Evolutionary conservation across 2,888 invertebrate species (phyloP).

Genomic region (Caenorhabditis sp.): DNA sequence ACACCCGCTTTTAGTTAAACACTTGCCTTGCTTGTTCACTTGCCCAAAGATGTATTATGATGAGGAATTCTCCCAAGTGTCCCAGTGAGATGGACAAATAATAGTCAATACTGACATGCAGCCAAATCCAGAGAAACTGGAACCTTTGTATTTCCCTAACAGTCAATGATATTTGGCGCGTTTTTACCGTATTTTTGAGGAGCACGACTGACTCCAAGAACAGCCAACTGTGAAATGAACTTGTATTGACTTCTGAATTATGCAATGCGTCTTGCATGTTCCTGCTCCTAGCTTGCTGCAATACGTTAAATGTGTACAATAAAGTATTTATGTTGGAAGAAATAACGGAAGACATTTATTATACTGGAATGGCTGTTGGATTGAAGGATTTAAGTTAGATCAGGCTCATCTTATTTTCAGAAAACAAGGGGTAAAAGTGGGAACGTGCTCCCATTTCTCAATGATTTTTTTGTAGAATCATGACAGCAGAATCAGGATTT

Average conservation of each 20-base stretch:
- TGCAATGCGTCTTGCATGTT: constrained; percentile 33
- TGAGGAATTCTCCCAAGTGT: not conserved
- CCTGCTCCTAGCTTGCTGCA: constrained; percentile 2
- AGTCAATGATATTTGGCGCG: too few species aligned
- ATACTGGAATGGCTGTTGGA: constrained; percentile 50
- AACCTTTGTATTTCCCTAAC: too few species aligned
- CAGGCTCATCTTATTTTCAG: constrained; percentile 20
- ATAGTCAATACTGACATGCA: too few species aligned
- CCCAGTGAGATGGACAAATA: not conserved
- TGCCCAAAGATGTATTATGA: constrained; percentile 21
- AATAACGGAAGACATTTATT: constrained; percentile 10
- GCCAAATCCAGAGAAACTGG: too few species aligned
- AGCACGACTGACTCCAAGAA: too few species aligned
- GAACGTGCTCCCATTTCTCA: too few species aligned
- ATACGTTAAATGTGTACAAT: constrained; percentile 2
- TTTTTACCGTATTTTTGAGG: too few species aligned
- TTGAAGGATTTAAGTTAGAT: constrained; percentile 37
- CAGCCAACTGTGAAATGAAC: constrained; percentile 9
- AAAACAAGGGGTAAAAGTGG: constrained; percentile 3
- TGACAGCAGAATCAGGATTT: constrained; percentile 54
- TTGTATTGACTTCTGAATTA: constrained; percentile 9
- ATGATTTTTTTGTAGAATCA: constrained; percentile 31
- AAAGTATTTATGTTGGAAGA: not conserved
- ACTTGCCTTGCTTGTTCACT: constrained; percentile 27
- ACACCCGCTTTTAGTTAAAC: not conserved